Conservation (phyloP, 2,888 invertebrate species). For the Phania funesta region DNA sequence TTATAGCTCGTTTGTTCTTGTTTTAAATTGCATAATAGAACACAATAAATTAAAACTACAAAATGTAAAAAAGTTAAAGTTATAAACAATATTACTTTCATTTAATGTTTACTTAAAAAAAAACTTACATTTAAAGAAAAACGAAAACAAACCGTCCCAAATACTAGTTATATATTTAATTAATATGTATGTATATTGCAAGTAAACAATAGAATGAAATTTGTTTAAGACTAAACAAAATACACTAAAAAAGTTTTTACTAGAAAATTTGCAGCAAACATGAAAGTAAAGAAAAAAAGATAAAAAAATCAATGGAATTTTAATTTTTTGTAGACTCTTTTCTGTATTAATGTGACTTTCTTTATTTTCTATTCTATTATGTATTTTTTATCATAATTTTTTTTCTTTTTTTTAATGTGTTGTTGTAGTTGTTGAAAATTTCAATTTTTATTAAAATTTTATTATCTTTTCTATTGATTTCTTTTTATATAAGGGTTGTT, state of each 20-base stretch:
- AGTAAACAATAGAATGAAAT: slow-evolving; percentile 21
- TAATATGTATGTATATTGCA: slow-evolving; percentile 32
- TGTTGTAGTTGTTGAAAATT: slow-evolving; percentile 62
- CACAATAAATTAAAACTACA: slow-evolving; percentile 49
- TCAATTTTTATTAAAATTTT: slow-evolving; percentile 76
- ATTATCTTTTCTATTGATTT: slow-evolving; percentile 69
- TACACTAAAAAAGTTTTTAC: background rate
- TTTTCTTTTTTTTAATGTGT: slow-evolving; percentile 61
- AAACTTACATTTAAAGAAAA: slow-evolving; percentile 27
- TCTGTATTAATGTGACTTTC: slow-evolving; percentile 70
- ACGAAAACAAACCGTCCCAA: slow-evolving; percentile 47
- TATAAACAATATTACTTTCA: slow-evolving; percentile 19
- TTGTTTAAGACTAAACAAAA: background rate
- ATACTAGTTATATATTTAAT: slow-evolving; percentile 34
- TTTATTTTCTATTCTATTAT: slow-evolving; percentile 73
- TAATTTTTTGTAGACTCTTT: slow-evolving; percentile 52
- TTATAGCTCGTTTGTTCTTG: slow-evolving; percentile 40
- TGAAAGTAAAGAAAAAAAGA: slow-evolving; percentile 2
- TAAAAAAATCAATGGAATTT: slow-evolving; percentile 40
- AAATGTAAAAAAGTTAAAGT: slow-evolving; percentile 35
- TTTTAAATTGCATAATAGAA: slow-evolving; percentile 39
- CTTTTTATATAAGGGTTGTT: slow-evolving; percentile 59
- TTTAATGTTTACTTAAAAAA: slow-evolving; percentile 33
- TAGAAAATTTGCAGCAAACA: slow-evolving; percentile 33
- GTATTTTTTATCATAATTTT: slow-evolving; percentile 69